Base-by-base conservation (phyloP, 2,888 invertebrate genomes). In the Leptopterna dolabrata region DNA sequence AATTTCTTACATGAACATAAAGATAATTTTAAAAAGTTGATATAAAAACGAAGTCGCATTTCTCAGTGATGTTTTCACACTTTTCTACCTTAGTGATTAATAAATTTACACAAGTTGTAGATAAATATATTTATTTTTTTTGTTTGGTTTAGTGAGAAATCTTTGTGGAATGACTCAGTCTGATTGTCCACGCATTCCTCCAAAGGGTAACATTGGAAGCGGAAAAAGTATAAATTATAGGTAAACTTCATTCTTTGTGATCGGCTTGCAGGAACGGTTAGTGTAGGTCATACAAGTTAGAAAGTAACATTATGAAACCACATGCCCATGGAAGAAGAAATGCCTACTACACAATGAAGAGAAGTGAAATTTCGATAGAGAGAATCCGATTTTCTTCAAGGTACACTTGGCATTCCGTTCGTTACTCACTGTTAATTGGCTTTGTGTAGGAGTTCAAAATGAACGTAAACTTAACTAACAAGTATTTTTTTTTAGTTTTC, bases 81-180 rank as follows among this genome's bases (percentile, higher is more conserved):
- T n/a, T 36, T 7, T 36, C 36, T 36, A 36, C 2, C 7, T 36
- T 7, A 4, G 36, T 73, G 36, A 2, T 30, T 36, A 30, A 63
- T 63, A 63, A 9, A 63, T 63, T 63, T 27, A 51, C 16, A 13
- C 7, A 51, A 9, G 11, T 47, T 63, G 63, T 63, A 63, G 63
- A 63, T 63, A 24, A 24, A 63, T 63, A 55, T 55, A 55, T n/a
- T 55, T 55, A n/a, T n/a, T n/a, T n/a, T n/a, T 19, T 55, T 7
- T n/a, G n/a, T 16, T 55, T 7, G 19, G 16, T 63, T 63, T 63
- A 63, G 27, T 11, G 24, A 63, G 63, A 63, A 24, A 2, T 11
- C 13, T 63, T 63, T 19, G 73, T 78, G 78, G 78, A 83, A 36
- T 63, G 83, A 83, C 83, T 83, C 70, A 83, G 36, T 70, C 36